Percentiles rank a stretch among this genome's conserved stretches.
These are phyloP conservation scores for Cydia amplana DNA, from an alignment of 1,140 invertebrate species.

Conservation along the genomic window DNA sequence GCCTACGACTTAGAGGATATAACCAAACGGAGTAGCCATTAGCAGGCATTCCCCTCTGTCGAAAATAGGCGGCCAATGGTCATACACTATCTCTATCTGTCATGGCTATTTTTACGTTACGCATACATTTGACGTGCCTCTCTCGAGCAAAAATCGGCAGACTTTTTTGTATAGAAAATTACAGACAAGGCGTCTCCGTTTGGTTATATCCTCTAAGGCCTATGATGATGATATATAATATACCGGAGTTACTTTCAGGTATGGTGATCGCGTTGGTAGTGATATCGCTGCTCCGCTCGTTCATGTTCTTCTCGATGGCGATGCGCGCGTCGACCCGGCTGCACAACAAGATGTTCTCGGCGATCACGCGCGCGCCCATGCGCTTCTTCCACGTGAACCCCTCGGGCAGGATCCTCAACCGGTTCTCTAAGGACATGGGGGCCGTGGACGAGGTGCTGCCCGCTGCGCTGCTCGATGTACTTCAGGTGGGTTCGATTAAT, in stretches of 20 bases:
- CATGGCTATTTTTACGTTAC: too few species aligned
- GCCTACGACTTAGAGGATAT: too few species aligned
- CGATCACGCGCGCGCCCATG: conserved; percentile 88
- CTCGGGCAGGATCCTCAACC: conserved; percentile 86
- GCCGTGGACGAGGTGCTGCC: conserved; percentile 93
- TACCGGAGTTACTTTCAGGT: conserved; percentile 54
- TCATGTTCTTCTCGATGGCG: conserved; percentile 85
- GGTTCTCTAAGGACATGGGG: conserved; percentile 93
- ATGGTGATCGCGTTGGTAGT: conserved; percentile 82
- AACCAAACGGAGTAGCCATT: too few species aligned
- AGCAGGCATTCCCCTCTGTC: too few species aligned
- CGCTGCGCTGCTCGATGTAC: conserved; percentile 85
- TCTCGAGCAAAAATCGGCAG: too few species aligned
- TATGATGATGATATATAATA: too few species aligned
- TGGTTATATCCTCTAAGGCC: too few species aligned
- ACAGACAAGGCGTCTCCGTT: too few species aligned
- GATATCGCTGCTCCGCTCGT: conserved; percentile 80
- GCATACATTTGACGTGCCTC: too few species aligned
- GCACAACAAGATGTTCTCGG: conserved; percentile 89
- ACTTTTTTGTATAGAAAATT: too few species aligned
- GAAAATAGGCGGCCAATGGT: too few species aligned
- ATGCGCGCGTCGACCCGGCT: conserved; percentile 87
- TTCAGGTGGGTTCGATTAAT: conserved; percentile 75
- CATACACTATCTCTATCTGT: too few species aligned
- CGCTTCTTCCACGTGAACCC: conserved; percentile 92